These are phyloP conservation scores for Dasyornis broadbenti DNA, from an alignment of 2,113 vertebrate genomes.

Conservation along the genomic window DNA sequence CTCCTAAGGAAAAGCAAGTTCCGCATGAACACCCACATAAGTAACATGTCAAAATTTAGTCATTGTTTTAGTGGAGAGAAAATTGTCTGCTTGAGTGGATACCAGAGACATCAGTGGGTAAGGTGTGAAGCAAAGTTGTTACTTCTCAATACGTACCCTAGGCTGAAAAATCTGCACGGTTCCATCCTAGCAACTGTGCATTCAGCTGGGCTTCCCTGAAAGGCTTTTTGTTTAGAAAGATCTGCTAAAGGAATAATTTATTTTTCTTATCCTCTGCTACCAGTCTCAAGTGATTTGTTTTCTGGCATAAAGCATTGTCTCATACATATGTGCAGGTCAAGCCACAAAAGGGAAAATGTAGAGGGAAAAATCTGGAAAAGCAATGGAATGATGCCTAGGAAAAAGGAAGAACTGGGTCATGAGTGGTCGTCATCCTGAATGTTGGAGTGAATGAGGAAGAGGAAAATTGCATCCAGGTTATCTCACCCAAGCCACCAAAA, in stretches of 20 bases:
- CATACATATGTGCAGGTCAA: not conserved
- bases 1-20: not conserved
- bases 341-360: not conserved
- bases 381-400: not conserved
- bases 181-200: not conserved
- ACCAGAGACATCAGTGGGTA: not conserved
- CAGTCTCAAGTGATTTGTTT: not conserved
- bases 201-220: not conserved
- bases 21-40: not conserved
- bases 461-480: not conserved
- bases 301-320: not conserved
- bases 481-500: not conserved
- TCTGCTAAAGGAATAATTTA: not conserved
- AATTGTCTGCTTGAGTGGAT: not conserved
- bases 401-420: not conserved
- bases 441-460: not conserved
- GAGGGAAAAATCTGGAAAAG: not conserved
- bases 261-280: not conserved
- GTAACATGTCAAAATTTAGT: not conserved
- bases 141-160: not conserved
- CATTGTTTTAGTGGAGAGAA: not conserved
- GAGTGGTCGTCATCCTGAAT: not conserved
- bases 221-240: not conserved
- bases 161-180: not conserved
- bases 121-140: not conserved